Percentiles rank a stretch among this genome's conserved stretches.
Evolutionary conservation across 2,888 invertebrate genomes (phyloP).

Genomic region (Stenichneumon culpator): DNA sequence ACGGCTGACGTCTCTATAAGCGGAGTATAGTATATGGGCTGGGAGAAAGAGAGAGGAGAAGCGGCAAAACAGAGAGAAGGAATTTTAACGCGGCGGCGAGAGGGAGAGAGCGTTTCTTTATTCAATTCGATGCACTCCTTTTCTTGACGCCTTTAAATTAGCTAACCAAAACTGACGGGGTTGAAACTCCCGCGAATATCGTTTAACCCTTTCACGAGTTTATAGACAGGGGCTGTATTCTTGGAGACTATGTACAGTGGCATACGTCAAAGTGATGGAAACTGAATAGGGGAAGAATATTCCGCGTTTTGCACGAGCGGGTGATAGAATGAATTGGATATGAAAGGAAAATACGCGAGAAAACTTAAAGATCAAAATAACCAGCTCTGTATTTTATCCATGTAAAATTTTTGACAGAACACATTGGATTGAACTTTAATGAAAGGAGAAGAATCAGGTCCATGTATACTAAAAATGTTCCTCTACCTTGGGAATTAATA

Average conservation of each 20-base stretch:
- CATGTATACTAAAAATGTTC: background rate
- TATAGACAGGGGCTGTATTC: background rate
- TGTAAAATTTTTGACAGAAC: background rate
- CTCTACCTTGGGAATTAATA: background rate
- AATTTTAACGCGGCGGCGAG: constrained; percentile 39
- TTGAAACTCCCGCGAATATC: constrained; percentile 50
- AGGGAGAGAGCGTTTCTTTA: constrained; percentile 72
- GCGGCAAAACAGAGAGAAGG: constrained; percentile 21
- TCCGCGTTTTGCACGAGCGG: background rate
- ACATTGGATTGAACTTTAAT: background rate
- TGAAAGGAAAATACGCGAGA: background rate
- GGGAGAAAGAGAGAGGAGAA: constrained; percentile 42
- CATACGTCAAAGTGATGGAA: background rate
- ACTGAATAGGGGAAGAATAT: background rate
- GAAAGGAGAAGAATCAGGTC: background rate
- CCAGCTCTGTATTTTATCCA: background rate
- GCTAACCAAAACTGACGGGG: constrained; percentile 67
- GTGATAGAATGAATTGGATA: background rate
- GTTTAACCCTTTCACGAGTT: constrained; percentile 46
- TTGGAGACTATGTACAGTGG: background rate
- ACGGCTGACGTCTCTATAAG: constrained; percentile 80
- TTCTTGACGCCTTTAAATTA: constrained; percentile 75
- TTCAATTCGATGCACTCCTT: constrained; percentile 76
- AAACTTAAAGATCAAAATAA: background rate
- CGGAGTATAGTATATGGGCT: constrained; percentile 10